Base-by-base conservation (phyloP, 2,113 vertebrate genomes). In the Daubentonia madagascariensis region DNA sequence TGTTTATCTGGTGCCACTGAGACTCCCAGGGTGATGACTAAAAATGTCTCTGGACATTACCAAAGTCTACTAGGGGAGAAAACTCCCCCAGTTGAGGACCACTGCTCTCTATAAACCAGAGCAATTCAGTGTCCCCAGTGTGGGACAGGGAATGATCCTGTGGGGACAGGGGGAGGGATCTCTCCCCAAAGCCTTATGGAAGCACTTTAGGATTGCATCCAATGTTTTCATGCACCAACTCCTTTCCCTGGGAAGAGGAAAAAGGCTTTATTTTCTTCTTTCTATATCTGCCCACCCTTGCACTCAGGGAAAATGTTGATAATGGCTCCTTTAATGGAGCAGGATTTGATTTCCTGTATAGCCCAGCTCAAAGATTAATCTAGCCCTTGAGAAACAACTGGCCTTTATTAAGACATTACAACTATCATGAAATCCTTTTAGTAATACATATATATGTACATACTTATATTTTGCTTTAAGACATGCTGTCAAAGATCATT, bases 371-470 rank as follows among this genome's bases (percentile, higher is more conserved):
- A n/a, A 91, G 67, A 59, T 22, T 92, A 95, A 83, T 78, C 20
- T 90, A 85, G 40, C 59, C 43, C 67, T 93, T 63, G 78, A 88
- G 4, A 79, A 96, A 91, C 76, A 96, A 95, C 85, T 81, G 61
- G 20, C 61, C 52, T 94, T 97, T 96, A 88, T 92, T 88, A 97
- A 85, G 37, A n/a, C 94, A 94, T 91, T 89, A 91, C 3, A 84
- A 57, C 16, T 91, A 52, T 78, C 28, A 63, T 88, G 48, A 85
- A 91, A 85, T 68, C 48, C 48, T 90, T 50, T 89, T 84, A 76
- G 54, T 35, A 65, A 81, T 73, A 52, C 20, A 12, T 67, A 45
- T 37, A 59, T n/a, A 16, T 48, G 59, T 63, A 57, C 35, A 57
- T 78, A 37, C 28, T 92, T 92, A 30, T 18, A 63, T 68, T 96